Base-by-base conservation (phyloP, 2,888 invertebrate genomes). In the Homarus gammarus region DNA sequence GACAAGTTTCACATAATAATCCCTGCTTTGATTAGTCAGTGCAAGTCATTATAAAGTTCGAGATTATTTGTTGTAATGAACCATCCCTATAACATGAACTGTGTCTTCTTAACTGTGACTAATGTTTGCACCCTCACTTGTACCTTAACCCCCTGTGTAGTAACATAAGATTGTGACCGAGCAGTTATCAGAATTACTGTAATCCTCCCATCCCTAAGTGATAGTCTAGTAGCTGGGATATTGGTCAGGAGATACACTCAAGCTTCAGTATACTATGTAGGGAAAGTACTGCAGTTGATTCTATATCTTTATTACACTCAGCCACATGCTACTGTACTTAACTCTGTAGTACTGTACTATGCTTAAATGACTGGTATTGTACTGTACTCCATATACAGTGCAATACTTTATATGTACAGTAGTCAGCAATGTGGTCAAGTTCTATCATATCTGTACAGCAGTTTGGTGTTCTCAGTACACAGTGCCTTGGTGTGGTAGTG, bases 161-260 rank as follows among this genome's bases (percentile, higher is more conserved):
- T 64, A 27, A n/a, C 64, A 10, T 27, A 64, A 22, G 64, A 64
- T 64, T 27, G 27, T 27, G 27, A 64, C 64, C 8, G 64, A 64
- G 27, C 3, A 56, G 6, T 64, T 3, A 27, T n/a, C 27, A 12
- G 22, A 64, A 3, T 64, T 64, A 64, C 64, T 64, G n/a, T n/a
- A n/a, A n/a, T n/a, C n/a, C n/a, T 5, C 64, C 64, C 64, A 6
- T 64, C 22, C n/a, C n/a, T n/a, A n/a, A 27, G n/a, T 8, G 22
- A 64, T 8, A 64, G 22, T 27, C n/a, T 10, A 27, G 27, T 64
- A 64, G 64, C n/a, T 64, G 64, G 64, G 27, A 64, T 64, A 27
- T 64, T n/a, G 10, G n/a, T 64, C 64, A n/a, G 22, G 64, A 64
- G 64, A 64, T 64, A 64, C 64, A 64, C 64, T 64, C 64, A 64